These are phyloP conservation scores for Bradypodion ventrale DNA, from an alignment of 2,797 vertebrate genomes.

Conservation along the genomic window DNA sequence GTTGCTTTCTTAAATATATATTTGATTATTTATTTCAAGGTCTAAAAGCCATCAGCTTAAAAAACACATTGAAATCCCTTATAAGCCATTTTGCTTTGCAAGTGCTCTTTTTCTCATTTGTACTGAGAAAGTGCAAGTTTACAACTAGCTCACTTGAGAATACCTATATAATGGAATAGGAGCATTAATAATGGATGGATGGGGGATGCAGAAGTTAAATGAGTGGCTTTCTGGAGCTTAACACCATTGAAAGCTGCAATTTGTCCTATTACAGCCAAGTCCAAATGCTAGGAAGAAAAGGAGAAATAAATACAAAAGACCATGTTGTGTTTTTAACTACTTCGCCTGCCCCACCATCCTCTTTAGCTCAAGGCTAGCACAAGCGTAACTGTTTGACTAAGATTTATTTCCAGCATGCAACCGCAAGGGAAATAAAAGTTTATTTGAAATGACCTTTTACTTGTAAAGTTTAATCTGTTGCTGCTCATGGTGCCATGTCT, in stretches of 20 bases:
- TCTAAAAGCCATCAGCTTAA: not conserved
- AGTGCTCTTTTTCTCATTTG: conserved; percentile 28
- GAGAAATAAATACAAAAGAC: conserved; percentile 20
- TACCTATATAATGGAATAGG: conserved; percentile 40
- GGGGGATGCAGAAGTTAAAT: conserved; percentile 30
- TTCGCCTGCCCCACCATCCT: conserved; percentile 35
- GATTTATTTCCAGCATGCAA: conserved; percentile 62
- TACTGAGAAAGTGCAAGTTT: conserved; percentile 31
- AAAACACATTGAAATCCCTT: conserved; percentile 22
- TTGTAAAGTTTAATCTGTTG: conserved; percentile 56
- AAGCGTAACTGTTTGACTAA: conserved; percentile 47
- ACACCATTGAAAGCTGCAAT: conserved; percentile 35
- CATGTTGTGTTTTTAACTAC: conserved; percentile 17
- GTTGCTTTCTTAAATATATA: not conserved
- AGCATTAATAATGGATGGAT: conserved; percentile 32
- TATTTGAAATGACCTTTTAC: conserved; percentile 59
- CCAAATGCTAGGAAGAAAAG: conserved; percentile 10
- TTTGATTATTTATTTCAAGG: not conserved
- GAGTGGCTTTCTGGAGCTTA: conserved; percentile 20
- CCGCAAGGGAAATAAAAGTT: conserved; percentile 55
- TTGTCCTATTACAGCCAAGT: conserved; percentile 33
- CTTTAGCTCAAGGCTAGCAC: conserved; percentile 31
- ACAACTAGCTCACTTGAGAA: conserved; percentile 21
- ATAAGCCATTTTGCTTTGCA: conserved; percentile 25
- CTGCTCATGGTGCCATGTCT: conserved; percentile 27